Evolutionary conservation across 1,140 invertebrate species (phyloP).

Genomic region (Diorhabda carinulata): DNA sequence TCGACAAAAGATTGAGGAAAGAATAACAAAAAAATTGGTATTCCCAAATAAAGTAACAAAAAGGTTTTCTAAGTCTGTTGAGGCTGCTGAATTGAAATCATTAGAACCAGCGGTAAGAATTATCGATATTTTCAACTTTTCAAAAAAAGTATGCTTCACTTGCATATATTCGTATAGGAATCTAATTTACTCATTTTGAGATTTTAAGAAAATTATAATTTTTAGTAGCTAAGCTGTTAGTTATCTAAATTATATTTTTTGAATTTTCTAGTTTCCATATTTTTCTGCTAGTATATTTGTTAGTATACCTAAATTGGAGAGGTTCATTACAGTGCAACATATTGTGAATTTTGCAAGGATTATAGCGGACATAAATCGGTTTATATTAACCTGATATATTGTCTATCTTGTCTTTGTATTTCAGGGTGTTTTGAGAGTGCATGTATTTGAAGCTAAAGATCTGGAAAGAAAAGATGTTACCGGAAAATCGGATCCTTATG

Average conservation of each 20-base stretch:
- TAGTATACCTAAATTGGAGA: no score
- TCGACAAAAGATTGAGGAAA: constrained; percentile 79
- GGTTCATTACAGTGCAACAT: no score
- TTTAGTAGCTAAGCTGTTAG: no score
- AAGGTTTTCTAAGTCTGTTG: constrained; percentile 72
- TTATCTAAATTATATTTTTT: no score
- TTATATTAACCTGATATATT: no score
- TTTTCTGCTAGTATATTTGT: no score
- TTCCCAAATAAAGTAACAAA: constrained; percentile 89
- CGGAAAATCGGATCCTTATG: constrained; percentile 93
- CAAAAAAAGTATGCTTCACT: no score
- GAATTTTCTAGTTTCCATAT: no score
- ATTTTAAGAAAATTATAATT: constrained; percentile 4
- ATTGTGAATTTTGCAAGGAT: no score
- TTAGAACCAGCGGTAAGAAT: constrained; percentile 77
- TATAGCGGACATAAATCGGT: no score
- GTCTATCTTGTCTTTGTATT: constrained; percentile 16
- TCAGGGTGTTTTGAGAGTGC: constrained; percentile 76
- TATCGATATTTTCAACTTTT: not conserved
- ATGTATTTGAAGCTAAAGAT: constrained; percentile 85
- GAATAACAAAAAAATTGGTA: constrained; percentile 82
- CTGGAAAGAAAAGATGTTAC: constrained; percentile 89
- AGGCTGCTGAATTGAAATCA: constrained; percentile 71
- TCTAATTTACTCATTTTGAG: not conserved
- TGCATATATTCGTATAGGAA: no score